Evolutionary conservation across 2,113 vertebrate genomes (phyloP).

Genomic region (Mellivora capensis): DNA sequence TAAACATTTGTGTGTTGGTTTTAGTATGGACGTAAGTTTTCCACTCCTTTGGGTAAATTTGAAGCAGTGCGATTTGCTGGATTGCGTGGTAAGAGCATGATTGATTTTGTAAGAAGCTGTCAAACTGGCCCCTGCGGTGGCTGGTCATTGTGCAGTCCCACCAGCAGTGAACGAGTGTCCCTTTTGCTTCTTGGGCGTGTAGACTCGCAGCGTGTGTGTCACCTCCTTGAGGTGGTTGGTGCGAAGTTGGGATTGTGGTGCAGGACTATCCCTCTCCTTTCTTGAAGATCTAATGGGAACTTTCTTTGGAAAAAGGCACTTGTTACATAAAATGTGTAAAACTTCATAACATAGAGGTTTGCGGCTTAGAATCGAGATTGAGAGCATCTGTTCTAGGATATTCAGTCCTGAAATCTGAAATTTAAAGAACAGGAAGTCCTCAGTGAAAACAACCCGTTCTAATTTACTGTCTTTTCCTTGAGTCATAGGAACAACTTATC

Average conservation of each 20-base stretch:
- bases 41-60: neutral
- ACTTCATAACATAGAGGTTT: neutral
- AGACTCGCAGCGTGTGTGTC: accelerated
- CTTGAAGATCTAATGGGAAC: neutral
- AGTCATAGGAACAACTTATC: neutral
- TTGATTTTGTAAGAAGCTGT: neutral
- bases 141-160: neutral
- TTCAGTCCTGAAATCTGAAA: neutral
- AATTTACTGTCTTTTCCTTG: neutral
- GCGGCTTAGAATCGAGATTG: neutral
- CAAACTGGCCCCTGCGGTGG: neutral
- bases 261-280: neutral
- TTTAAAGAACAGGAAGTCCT: neutral
- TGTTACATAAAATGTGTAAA: neutral
- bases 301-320: neutral
- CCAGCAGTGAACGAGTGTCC: neutral
- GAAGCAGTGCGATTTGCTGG: neutral
- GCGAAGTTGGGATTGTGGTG: neutral
- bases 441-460: neutral
- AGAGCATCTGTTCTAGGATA: neutral
- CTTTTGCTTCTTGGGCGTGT: neutral
- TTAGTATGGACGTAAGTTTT: neutral
- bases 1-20: neutral
- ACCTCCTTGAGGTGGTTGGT: too few relatives aligned
- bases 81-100: neutral